Conservation (phyloP, 2,888 invertebrate genomes). For the Dryobota labecula region DNA sequence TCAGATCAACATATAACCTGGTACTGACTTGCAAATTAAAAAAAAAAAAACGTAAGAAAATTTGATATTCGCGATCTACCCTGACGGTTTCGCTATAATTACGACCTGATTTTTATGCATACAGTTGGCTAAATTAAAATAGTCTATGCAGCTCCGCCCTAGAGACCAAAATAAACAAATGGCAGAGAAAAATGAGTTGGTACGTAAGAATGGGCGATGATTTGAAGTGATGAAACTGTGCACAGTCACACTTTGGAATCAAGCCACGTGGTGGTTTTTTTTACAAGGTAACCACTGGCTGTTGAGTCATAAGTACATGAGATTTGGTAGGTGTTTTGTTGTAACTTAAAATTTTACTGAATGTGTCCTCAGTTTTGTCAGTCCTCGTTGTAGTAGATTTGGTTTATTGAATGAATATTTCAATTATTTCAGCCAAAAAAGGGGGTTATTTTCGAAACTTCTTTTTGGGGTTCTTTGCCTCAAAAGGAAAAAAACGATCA, state of each 20-base stretch:
- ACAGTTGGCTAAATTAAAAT: neutral
- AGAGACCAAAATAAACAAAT: conserved; percentile 52
- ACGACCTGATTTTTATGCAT: neutral
- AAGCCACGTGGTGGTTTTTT: conserved; percentile 61
- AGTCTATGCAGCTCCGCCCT: neutral
- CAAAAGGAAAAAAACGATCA: no score
- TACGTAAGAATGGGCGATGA: conserved; percentile 49
- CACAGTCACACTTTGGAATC: conserved; percentile 58
- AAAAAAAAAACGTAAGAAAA: no score
- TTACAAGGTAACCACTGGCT: conserved; percentile 56
- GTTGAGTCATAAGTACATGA: conserved; percentile 33
- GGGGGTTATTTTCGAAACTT: no score
- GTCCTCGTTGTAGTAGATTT: neutral
- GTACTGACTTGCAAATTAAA: no score
- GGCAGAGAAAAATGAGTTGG: conserved; percentile 50
- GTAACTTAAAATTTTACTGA: neutral
- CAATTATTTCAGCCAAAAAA: neutral
- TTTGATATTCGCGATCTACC: no score
- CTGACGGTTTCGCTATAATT: no score
- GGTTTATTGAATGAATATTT: neutral
- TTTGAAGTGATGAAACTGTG: conserved; percentile 55
- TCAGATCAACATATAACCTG: no score
- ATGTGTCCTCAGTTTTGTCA: no score
- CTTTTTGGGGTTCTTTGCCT: no score
- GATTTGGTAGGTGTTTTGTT: neutral